Conservation (phyloP, 2,888 invertebrate genomes). For the Sycophila texana region DNA sequence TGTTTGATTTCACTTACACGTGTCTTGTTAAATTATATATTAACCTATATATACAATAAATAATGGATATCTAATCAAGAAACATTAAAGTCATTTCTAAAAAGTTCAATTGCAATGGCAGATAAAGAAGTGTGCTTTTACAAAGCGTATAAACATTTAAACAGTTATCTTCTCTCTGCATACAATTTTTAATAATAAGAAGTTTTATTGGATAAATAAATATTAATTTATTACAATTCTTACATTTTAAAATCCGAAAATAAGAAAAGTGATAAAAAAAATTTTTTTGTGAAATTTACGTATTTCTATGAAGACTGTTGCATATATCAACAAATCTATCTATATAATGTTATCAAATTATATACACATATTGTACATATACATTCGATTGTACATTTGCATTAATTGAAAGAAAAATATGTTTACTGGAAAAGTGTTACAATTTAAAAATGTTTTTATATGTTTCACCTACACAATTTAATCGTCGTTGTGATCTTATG, state of each 20-base stretch:
- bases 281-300: conserved; percentile 52
- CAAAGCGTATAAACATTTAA: conserved; percentile 34
- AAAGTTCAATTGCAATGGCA: conserved; percentile 33
- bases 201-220: conserved; percentile 54
- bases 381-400: conserved; percentile 53
- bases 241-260: conserved; percentile 32
- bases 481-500: conserved; percentile 53
- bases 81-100: conserved; percentile 50
- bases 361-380: conserved; percentile 57
- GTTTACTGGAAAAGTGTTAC: conserved; percentile 52
- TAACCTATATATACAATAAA: conserved; percentile 48
- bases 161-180: conserved; percentile 38
- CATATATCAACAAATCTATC: conserved; percentile 55
- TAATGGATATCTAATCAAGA: conserved; percentile 52
- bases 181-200: conserved; percentile 43
- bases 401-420: conserved; percentile 48
- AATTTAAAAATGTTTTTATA: conserved; percentile 51
- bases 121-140: conserved; percentile 40
- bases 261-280: conserved; percentile 47
- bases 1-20: conserved; percentile 59
- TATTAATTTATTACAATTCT: conserved; percentile 49
- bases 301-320: conserved; percentile 56
- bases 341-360: conserved; percentile 56
- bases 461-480: conserved; percentile 44
- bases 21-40: conserved; percentile 54